Evolutionary conservation across 2,888 invertebrate species (phyloP).

Genomic region (Acrobasis consociella): DNA sequence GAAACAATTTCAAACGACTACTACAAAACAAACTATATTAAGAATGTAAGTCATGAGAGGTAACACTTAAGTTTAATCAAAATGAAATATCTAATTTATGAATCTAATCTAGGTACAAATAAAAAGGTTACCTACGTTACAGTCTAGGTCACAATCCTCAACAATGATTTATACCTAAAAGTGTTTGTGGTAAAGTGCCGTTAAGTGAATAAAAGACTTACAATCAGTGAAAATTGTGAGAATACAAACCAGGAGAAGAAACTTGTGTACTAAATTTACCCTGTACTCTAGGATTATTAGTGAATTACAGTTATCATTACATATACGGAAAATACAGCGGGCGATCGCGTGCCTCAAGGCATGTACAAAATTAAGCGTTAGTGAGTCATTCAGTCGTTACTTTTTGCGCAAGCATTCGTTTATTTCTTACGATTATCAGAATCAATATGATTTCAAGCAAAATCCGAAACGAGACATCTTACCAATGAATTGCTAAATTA

Average conservation of each 20-base stretch:
- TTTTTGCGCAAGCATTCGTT: slow-evolving; percentile 69
- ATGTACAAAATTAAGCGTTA: slow-evolving; percentile 48
- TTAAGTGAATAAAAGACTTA: slow-evolving; percentile 72
- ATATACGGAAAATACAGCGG: slow-evolving; percentile 46
- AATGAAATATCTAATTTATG: slow-evolving; percentile 52
- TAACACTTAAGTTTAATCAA: slow-evolving; percentile 49
- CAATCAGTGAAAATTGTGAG: slow-evolving; percentile 74
- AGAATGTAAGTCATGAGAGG: slow-evolving; percentile 46
- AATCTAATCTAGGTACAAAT: slow-evolving; percentile 66
- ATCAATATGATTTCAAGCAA: slow-evolving; percentile 41
- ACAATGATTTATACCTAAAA: slow-evolving; percentile 71
- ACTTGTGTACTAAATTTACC: slow-evolving; percentile 79
- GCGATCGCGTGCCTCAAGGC: slow-evolving; percentile 41
- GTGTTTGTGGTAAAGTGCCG: slow-evolving; percentile 69
- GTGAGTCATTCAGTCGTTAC: slow-evolving; percentile 68
- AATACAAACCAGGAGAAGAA: slow-evolving; percentile 71
- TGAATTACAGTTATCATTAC: slow-evolving; percentile 64
- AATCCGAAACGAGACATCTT: slow-evolving; percentile 36
- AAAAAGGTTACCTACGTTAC: slow-evolving; percentile 64
- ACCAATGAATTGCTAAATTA: slow-evolving; percentile 44
- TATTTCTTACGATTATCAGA: slow-evolving; percentile 54
- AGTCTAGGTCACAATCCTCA: slow-evolving; percentile 72
- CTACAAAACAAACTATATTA: slow-evolving; percentile 45
- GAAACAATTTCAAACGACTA: slow-evolving; percentile 48
- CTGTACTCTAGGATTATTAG: slow-evolving; percentile 81